phyloP scores from a whole-genome alignment of 2,888 invertebrate genomes.

The Tanytarsus gracilentus region DNA sequence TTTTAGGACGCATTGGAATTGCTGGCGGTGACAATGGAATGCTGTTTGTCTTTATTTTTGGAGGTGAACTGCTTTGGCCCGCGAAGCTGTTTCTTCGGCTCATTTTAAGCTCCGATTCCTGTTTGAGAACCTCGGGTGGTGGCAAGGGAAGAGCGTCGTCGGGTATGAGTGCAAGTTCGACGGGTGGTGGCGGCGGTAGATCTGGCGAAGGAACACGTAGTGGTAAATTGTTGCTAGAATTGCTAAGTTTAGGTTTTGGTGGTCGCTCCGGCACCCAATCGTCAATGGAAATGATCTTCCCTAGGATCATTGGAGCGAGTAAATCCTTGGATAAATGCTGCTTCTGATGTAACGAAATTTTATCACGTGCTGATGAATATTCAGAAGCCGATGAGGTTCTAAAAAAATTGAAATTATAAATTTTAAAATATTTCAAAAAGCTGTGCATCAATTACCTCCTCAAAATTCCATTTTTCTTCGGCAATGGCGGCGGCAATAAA shows the following conservation, averaged over 20 bases:
- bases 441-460: slow-evolving; percentile 31
- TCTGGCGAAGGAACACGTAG: slow-evolving; percentile 41
- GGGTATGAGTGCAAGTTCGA: slow-evolving; percentile 34
- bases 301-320: slow-evolving; percentile 53
- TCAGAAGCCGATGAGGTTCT: slow-evolving; percentile 61
- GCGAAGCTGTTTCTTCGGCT: slow-evolving; percentile 43
- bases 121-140: slow-evolving; percentile 41
- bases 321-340: slow-evolving; percentile 40
- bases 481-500: slow-evolving; percentile 44
- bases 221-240: background rate
- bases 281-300: slow-evolving; percentile 54
- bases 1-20: slow-evolving; percentile 23
- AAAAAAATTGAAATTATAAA: slow-evolving; percentile 33
- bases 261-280: slow-evolving; percentile 67
- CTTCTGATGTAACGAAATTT: slow-evolving; percentile 34
- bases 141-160: slow-evolving; percentile 44
- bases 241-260: slow-evolving; percentile 55
- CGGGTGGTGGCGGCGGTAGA: slow-evolving; percentile 40
- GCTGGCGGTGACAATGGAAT: slow-evolving; percentile 20
- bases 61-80: slow-evolving; percentile 32
- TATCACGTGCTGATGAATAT: slow-evolving; percentile 47
- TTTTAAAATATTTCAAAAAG: background rate
- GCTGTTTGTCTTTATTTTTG: slow-evolving; percentile 10
- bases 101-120: slow-evolving; percentile 34
- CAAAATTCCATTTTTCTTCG: slow-evolving; percentile 35